phyloP scores from a whole-genome alignment of 2,797 vertebrate genomes.

The Melanotaenia nigrans region DNA sequence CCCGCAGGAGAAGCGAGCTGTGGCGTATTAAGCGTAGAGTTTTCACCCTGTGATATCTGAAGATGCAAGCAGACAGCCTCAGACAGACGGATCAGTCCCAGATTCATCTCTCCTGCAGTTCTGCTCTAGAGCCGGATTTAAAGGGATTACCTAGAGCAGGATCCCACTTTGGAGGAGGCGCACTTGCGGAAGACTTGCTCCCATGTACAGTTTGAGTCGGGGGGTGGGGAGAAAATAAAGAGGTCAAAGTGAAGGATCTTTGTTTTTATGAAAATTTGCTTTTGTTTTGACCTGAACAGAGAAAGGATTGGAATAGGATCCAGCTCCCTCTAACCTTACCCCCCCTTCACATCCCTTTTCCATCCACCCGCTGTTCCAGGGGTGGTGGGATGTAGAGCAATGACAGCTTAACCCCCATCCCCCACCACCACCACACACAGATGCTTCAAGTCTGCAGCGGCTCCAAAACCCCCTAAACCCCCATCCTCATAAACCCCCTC shows the following conservation, averaged over 20 bases:
- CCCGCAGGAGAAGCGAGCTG: background rate
- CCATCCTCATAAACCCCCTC: constrained; percentile 36
- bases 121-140: constrained; percentile 32
- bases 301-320: constrained; percentile 61
- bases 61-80: constrained; percentile 1
- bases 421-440: constrained; percentile 18
- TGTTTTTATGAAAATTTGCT: constrained; percentile 69
- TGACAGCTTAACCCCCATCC: constrained; percentile 71
- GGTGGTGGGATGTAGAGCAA: constrained; percentile 75
- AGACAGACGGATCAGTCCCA: constrained; percentile 22
- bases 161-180: constrained; percentile 10
- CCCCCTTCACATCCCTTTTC: constrained; percentile 3
- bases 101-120: constrained; percentile 13
- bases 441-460: constrained; percentile 27
- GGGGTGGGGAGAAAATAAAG: constrained; percentile 6
- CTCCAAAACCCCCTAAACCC: constrained; percentile 38
- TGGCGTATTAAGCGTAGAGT: background rate
- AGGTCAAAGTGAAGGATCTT: constrained; percentile 36
- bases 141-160: constrained; percentile 45
- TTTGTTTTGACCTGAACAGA: constrained; percentile 31
- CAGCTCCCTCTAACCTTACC: constrained; percentile 30
- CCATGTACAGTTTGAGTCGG: constrained; percentile 1
- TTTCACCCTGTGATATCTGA: constrained; percentile 4
- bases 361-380: constrained; percentile 33
- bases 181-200: background rate